These are phyloP conservation scores for Galbula dea DNA, from an alignment of 2,113 vertebrate species.

Conservation along the genomic window DNA sequence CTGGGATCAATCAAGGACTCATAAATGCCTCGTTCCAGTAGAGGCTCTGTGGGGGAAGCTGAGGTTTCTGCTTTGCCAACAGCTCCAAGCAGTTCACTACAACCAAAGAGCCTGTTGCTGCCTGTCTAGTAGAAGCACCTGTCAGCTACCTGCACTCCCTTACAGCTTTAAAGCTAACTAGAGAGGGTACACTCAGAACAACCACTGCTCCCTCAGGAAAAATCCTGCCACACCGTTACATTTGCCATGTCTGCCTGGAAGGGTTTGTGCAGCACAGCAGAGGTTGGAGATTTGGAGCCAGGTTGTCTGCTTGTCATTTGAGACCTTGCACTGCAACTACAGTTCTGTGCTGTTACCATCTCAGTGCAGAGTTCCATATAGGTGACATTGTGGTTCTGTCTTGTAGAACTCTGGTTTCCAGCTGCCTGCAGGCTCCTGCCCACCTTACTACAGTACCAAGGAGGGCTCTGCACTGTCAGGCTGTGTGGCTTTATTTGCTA, in stretches of 20 bases:
- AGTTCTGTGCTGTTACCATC: background rate
- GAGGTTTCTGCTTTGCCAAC: no score
- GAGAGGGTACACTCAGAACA: no score
- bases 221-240: no score
- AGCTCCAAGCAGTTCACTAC: no score
- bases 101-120: no score
- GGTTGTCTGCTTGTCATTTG: background rate
- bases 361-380: background rate
- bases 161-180: no score
- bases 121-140: no score
- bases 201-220: no score
- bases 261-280: background rate
- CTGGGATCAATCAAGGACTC: no score
- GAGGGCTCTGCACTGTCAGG: background rate
- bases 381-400: background rate
- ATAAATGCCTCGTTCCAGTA: no score
- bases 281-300: background rate
- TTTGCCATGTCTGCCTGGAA: slow-evolving; percentile 74
- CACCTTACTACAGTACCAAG: rapidly evolving
- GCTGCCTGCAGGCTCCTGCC: background rate
- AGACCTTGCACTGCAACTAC: background rate
- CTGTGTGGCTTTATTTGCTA: background rate
- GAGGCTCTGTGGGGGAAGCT: no score
- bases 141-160: no score
- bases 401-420: background rate